Evolutionary conservation across 2,797 vertebrate species (phyloP), one percentile per base, ranked within the genome.

Genomic region (Lepidocolaptes lacrymiger): DNA sequence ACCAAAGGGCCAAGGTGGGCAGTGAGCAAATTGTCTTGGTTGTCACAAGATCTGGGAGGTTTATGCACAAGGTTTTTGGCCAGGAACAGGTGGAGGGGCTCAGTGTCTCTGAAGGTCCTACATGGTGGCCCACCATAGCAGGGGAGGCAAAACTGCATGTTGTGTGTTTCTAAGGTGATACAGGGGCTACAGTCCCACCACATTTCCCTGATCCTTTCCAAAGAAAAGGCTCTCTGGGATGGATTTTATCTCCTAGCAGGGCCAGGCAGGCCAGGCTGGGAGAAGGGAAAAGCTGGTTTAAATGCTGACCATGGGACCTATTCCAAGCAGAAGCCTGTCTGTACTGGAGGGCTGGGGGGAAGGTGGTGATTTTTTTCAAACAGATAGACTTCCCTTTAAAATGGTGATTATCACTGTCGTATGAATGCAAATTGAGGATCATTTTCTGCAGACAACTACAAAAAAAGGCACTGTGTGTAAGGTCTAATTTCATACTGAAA

Each of bases 401-500:
- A 62, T 10, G 0, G 10, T 69, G 37, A 32, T 36, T 80, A 26
- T 68, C 30, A 8, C 14, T 79, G 39, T 34, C 72, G 30, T 30
- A 51, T 15, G 37, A 79, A 46, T 56, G 71, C 59, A 96, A 86
- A 77, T 0, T 34, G 41, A 80, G 59, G 63, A 79, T 73, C 6
- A 43, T 74, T 90, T 90, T 93, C 74, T 93, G 61, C 77, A 90
- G 71, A 49, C 27, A 54, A 73, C n/a, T 64, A 37, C 24, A 76
- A 52, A 82, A 86, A 81, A 43, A 79, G 27, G 27, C 41, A 13
- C 51, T 5, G 2, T 58, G 48, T 54, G 34, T 64, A 37, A 93
- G 44, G 39, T 82, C 37, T 77, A n/a, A 88, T 88, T 96, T 86
- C 62, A 74, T 79, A 54, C 59, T 62, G 67, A 84, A 77, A 93